Conservation (phyloP, 1,140 invertebrate genomes). For the Tetramorium alpestre region DNA sequence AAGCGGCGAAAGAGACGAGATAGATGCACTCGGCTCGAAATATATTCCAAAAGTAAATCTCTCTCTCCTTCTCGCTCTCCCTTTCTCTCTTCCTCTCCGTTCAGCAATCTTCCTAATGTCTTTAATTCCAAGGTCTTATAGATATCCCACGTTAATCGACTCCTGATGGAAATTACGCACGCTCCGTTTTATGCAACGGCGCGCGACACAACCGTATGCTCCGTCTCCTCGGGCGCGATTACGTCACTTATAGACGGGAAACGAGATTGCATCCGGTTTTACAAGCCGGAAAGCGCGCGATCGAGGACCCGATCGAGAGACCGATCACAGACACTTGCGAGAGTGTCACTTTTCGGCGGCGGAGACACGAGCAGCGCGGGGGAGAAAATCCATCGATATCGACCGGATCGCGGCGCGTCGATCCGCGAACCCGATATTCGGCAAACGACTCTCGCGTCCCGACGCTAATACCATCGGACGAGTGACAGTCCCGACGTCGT, state of each 20-base stretch:
- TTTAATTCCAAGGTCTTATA: background rate
- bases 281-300: constrained; percentile 1
- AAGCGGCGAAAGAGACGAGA: background rate
- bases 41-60: background rate
- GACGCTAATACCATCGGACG: background rate
- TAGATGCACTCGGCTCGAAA: too few species aligned
- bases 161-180: constrained; percentile 1
- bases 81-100: background rate
- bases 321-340: background rate
- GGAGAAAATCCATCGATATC: constrained; percentile 29
- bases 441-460: background rate
- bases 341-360: constrained; percentile 17
- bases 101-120: background rate
- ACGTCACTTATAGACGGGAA: constrained; percentile 39
- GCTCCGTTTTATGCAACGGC: constrained; percentile 13
- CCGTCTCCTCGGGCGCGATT: constrained; percentile 22
- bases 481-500: background rate
- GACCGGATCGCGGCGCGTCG: background rate
- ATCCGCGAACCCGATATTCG: constrained; percentile 10
- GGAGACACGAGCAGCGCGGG: background rate
- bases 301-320: background rate
- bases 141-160: background rate
- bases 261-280: constrained; percentile 39
- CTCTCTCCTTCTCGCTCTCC: background rate
- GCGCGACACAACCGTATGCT: background rate